These are phyloP conservation scores for Eupithecia subumbrata DNA, from an alignment of 2,888 invertebrate genomes.

Conservation along the genomic window DNA sequence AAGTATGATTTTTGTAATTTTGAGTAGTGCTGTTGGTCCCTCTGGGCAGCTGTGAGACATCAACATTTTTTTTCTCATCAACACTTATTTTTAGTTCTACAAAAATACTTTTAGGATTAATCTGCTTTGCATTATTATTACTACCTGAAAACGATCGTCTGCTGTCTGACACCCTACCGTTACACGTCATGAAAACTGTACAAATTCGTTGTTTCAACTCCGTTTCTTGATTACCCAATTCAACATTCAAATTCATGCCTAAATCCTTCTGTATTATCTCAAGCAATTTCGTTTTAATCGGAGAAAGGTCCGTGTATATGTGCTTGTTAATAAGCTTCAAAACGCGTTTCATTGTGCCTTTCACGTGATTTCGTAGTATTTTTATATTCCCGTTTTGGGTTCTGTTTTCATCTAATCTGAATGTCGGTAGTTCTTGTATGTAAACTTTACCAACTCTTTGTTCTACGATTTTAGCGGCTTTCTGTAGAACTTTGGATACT, in stretches of 20 bases:
- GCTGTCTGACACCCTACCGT: constrained; percentile 46
- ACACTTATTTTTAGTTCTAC: constrained; percentile 58
- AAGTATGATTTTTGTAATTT: background rate
- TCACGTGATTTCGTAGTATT: constrained; percentile 52
- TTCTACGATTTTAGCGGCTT: constrained; percentile 46
- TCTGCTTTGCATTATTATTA: background rate
- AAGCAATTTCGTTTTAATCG: constrained; percentile 45
- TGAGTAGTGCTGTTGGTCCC: background rate
- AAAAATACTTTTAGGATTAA: constrained; percentile 48
- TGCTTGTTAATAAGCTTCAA: constrained; percentile 44
- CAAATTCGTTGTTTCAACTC: constrained; percentile 56
- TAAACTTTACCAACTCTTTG: constrained; percentile 50
- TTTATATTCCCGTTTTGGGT: constrained; percentile 51
- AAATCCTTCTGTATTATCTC: constrained; percentile 56
- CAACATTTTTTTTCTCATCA: constrained; percentile 44
- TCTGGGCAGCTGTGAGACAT: background rate
- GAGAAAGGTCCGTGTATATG: constrained; percentile 44
- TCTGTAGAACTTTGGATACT: constrained; percentile 50
- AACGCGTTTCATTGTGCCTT: constrained; percentile 42
- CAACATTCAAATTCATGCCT: constrained; percentile 56
- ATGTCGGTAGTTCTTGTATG: constrained; percentile 45
- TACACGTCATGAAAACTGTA: constrained; percentile 59
- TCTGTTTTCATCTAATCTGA: constrained; percentile 55
- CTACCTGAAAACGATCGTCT: constrained; percentile 10
- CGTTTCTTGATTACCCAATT: constrained; percentile 57